Conservation (phyloP, 1,140 invertebrate species). For the Kradibia gibbosae region DNA sequence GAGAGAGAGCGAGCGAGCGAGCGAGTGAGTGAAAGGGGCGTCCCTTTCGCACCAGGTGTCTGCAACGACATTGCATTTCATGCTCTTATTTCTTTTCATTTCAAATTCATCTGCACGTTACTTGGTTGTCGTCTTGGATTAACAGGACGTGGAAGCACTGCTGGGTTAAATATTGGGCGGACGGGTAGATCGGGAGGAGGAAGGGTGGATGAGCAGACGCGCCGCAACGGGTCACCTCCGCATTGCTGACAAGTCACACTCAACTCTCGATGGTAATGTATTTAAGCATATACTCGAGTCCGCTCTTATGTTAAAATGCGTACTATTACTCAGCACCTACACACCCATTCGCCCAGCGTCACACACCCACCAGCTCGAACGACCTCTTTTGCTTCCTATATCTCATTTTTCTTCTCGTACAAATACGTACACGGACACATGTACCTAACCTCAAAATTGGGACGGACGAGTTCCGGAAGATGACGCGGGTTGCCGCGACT, state of each 20-base stretch:
- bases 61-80: not conserved
- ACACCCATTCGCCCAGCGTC: conserved; percentile 24
- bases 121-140: not conserved
- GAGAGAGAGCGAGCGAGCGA: not conserved
- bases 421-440: not conserved
- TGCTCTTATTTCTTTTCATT: conserved; percentile 2
- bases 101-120: not conserved
- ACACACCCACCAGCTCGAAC: no score
- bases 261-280: conserved; percentile 31
- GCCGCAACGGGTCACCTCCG: not conserved
- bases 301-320: not conserved
- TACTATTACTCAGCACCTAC: conserved; percentile 2
- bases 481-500: not conserved
- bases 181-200: not conserved
- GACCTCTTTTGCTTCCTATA: conserved; percentile 47
- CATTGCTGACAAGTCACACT: not conserved
- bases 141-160: not conserved
- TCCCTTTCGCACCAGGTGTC: conserved; percentile 3
- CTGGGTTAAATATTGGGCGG: not conserved
- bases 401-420: conserved; percentile 28
- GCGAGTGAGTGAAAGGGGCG: not conserved
- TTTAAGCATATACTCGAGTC: not conserved
- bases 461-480: not conserved
- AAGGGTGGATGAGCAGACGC: not conserved
- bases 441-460: conserved; percentile 12